Percentiles rank a stretch among this genome's conserved stretches.
Evolutionary conservation across 2,113 vertebrate species (phyloP).

Genomic region (Thermophis baileyi): DNA sequence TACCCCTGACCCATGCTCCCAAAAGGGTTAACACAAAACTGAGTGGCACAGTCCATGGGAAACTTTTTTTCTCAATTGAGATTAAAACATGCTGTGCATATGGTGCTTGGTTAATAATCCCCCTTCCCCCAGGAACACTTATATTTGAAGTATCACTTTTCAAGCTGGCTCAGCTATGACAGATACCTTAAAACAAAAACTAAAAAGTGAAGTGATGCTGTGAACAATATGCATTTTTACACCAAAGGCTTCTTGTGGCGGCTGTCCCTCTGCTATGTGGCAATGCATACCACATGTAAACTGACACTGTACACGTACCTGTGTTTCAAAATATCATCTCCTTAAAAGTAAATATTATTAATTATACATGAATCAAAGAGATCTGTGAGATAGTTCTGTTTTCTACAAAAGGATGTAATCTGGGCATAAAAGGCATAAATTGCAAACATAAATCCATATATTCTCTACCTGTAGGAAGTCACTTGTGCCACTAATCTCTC

Average conservation of each 20-base stretch:
- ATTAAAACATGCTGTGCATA: neutral
- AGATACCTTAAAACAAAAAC: conserved; percentile 40
- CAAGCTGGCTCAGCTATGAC: conserved; percentile 5
- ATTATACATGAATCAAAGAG: neutral
- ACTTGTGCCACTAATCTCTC: neutral
- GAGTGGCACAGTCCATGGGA: neutral
- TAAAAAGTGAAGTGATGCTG: neutral
- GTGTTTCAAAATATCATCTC: neutral
- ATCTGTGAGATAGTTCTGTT: neutral
- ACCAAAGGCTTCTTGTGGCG: neutral
- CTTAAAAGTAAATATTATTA: neutral
- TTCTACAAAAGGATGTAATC: conserved; percentile 6
- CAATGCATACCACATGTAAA: fast-evolving
- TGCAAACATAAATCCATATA: conserved; percentile 11
- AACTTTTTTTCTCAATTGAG: neutral
- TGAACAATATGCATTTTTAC: neutral
- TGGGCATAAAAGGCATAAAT: neutral
- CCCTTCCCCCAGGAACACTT: conserved; percentile 12
- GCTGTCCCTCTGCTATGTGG: neutral
- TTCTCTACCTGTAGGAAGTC: neutral
- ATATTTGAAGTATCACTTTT: conserved; percentile 27
- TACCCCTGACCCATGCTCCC: neutral
- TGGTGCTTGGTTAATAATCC: neutral
- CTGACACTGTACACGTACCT: neutral
- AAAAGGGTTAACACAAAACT: neutral